A percentile compares a stretch with the other conserved stretches of the same genome.
Conservation (phyloP, 2,888 invertebrate species). For the Homarus gammarus region DNA sequence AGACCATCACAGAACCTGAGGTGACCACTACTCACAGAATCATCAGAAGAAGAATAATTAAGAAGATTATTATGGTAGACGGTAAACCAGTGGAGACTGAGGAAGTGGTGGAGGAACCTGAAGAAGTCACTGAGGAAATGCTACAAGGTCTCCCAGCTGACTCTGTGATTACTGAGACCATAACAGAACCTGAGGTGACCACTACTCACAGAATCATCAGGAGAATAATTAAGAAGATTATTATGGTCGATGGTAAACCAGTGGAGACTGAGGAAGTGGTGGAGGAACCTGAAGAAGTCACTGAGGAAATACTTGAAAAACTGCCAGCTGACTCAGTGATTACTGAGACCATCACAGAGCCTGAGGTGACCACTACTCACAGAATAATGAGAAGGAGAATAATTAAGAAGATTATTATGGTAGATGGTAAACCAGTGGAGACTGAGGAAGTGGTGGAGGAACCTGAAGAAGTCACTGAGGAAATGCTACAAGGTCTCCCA, state of each 20-base stretch:
- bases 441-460: too few species aligned
- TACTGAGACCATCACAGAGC: too few species aligned
- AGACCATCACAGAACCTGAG: constrained; percentile 22
- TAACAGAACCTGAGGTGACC: constrained; percentile 45
- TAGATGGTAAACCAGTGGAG: constrained; percentile 29
- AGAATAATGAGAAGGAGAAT: too few species aligned
- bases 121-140: constrained; percentile 35
- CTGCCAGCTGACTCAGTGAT: too few species aligned
- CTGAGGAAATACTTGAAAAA: too few species aligned
- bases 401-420: too few species aligned
- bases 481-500: constrained; percentile 13
- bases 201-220: constrained; percentile 44
- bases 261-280: too few species aligned
- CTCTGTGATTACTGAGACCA: constrained; percentile 31
- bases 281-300: too few species aligned
- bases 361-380: too few species aligned
- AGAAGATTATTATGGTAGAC: constrained; percentile 19
- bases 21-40: constrained; percentile 1
- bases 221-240: constrained; percentile 52
- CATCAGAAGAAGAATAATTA: constrained; percentile 23
- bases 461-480: too few species aligned
- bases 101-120: constrained; percentile 36
- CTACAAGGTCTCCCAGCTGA: constrained; percentile 6
- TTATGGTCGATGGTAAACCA: constrained; percentile 50
- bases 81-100: constrained; percentile 27